Conservation (phyloP, 2,888 invertebrate genomes). For the Drosophila quinaria region DNA sequence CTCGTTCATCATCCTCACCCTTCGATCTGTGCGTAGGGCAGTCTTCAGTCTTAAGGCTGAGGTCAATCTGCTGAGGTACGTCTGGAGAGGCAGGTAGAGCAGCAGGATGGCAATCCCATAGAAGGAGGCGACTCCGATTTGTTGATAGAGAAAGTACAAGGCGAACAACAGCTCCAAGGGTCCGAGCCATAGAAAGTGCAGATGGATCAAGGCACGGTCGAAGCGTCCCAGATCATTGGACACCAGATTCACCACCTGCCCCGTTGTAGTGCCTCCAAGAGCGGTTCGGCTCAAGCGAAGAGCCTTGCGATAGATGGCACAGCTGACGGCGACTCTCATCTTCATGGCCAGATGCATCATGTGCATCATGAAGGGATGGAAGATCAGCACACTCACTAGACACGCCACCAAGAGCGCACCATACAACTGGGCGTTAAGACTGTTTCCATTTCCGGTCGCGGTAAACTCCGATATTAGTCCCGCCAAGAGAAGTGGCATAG, state of each 20-base stretch:
- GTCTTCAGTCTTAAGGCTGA: constrained; percentile 91
- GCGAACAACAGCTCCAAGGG: constrained; percentile 93
- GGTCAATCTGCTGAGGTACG: constrained; percentile 91
- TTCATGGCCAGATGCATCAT: constrained; percentile 89
- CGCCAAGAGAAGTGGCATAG: constrained; percentile 89
- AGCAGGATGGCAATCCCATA: constrained; percentile 87
- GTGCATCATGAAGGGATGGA: constrained; percentile 95
- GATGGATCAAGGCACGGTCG: constrained; percentile 90
- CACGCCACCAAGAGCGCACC: constrained; percentile 90
- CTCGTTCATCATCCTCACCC: constrained; percentile 96
- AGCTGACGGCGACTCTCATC: constrained; percentile 89
- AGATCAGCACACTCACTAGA: constrained; percentile 90
- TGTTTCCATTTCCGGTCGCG: constrained; percentile 40
- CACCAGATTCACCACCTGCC: constrained; percentile 94
- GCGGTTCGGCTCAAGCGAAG: constrained; percentile 90
- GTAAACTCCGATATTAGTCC: constrained; percentile 88
- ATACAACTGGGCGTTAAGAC: constrained; percentile 89
- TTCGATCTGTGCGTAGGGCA: constrained; percentile 94
- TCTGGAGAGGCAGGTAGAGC: constrained; percentile 91
- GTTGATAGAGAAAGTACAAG: constrained; percentile 90
- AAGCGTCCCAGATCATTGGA: constrained; percentile 95
- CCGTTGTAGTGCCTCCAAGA: constrained; percentile 91
- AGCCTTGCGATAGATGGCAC: constrained; percentile 89
- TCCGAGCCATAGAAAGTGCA: constrained; percentile 97
- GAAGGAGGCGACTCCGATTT: constrained; percentile 87